A percentile compares a stretch with the other conserved stretches of the same genome.
Evolutionary conservation across 2,113 vertebrate genomes (phyloP).

Genomic region (Quiscalus mexicanus): DNA sequence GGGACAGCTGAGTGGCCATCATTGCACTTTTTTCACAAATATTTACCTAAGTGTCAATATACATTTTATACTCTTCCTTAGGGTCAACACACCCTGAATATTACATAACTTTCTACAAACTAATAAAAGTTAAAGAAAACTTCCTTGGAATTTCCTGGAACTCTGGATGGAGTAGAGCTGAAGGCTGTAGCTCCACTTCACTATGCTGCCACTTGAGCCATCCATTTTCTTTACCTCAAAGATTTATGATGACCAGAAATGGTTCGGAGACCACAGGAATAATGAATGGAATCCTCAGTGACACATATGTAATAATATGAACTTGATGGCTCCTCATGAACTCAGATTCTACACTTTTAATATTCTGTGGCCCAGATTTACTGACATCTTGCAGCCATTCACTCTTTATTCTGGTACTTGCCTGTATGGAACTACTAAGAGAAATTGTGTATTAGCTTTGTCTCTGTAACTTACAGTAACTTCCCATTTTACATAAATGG

Average conservation of each 20-base stretch:
- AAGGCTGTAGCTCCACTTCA: not conserved
- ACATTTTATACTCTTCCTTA: not conserved
- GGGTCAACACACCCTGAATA: not conserved
- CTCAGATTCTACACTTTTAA: not conserved
- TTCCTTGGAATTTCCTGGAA: not conserved
- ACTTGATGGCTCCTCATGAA: not conserved
- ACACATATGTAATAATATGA: not conserved
- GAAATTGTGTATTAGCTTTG: not conserved
- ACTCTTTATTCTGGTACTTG: not conserved
- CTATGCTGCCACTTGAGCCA: not conserved
- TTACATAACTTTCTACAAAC: not conserved
- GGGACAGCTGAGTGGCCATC: not conserved
- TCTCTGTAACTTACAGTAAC: not conserved
- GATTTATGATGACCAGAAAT: not conserved
- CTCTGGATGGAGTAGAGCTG: not conserved
- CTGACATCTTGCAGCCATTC: constrained; percentile 25
- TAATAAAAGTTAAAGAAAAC: not conserved
- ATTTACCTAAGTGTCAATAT: not conserved
- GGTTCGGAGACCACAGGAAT: not conserved
- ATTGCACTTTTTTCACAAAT: not conserved
- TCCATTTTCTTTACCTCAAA: not conserved
- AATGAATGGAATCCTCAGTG: not conserved
- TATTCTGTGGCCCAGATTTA: not conserved
- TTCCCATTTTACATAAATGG: not conserved
- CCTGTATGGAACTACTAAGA: not conserved